phyloP scores from a whole-genome alignment of 2,113 vertebrate genomes.

The Tetraodon nigroviridis region DNA sequence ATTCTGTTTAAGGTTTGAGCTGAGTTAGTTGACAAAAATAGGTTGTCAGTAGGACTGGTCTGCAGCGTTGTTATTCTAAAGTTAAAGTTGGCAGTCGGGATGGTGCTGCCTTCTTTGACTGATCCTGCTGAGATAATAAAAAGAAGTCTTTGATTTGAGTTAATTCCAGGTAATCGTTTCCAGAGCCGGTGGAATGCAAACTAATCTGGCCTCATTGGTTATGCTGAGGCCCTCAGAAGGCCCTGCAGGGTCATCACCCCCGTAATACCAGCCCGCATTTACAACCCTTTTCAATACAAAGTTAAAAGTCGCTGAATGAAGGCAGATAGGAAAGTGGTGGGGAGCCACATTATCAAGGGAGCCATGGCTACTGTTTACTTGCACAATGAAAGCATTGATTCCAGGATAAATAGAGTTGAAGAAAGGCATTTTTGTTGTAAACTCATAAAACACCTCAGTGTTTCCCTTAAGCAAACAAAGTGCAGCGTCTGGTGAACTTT shows the following conservation, averaged over 20 bases:
- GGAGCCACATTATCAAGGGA: slow-evolving; percentile 40
- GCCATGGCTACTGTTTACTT: slow-evolving; percentile 45
- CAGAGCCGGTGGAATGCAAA: slow-evolving; percentile 61
- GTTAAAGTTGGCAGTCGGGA: slow-evolving; percentile 30
- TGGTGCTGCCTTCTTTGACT: slow-evolving; percentile 37
- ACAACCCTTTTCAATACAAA: slow-evolving; percentile 31
- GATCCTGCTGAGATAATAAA: slow-evolving; percentile 60
- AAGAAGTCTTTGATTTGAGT: slow-evolving; percentile 65
- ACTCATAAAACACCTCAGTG: slow-evolving; percentile 33
- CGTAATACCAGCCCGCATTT: slow-evolving; percentile 42
- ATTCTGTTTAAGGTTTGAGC: slow-evolving; percentile 1
- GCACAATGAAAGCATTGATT: slow-evolving; percentile 26
- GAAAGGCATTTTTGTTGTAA: not conserved
- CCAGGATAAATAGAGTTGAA: slow-evolving; percentile 25
- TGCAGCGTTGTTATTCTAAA: slow-evolving; percentile 44
- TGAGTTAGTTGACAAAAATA: not conserved
- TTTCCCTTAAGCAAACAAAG: slow-evolving; percentile 60
- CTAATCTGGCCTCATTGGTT: slow-evolving; percentile 56
- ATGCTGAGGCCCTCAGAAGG: slow-evolving; percentile 43
- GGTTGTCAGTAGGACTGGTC: slow-evolving; percentile 19
- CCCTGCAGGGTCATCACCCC: slow-evolving; percentile 33
- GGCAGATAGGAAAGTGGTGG: slow-evolving; percentile 39
- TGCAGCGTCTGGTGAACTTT: slow-evolving; percentile 64
- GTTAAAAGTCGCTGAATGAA: slow-evolving; percentile 33
- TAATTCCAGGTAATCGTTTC: slow-evolving; percentile 72